Evolutionary conservation across 2,797 vertebrate genomes (phyloP), one percentile per base, ranked within the genome.

Genomic region (Poecile montanus): DNA sequence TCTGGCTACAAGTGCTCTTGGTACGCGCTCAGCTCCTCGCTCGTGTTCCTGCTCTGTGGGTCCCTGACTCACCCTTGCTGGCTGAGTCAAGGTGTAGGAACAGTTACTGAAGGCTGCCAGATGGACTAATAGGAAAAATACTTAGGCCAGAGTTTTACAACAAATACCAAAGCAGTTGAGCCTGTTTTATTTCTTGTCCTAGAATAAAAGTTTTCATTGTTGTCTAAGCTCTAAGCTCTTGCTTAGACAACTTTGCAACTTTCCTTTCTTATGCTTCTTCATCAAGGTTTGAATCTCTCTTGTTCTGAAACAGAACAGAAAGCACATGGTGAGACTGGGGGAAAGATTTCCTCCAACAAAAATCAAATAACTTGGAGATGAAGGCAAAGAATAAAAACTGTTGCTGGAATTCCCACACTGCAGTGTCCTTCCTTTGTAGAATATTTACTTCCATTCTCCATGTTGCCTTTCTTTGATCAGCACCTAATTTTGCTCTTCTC

Each of bases 81-180:
- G 88, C 91, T 85, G 84, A 91, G 48, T 47, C 85, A 63, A 79
- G 71, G 68, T 40, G 67, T 56, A 75, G 76, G 80, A 89, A 78
- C 12, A 11, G 72, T 36, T 61, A 13, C 34, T 42, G 40, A 70
- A 70, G 44, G 34, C 48, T 89, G 65, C 70, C 84, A 92, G 76
- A 68, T 85, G 67, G 72, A 72, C 57, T 80, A 83, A 62, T 20
- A 70, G 78, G 61, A 85, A 85, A 86, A 94, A 66, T 34, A 62
- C 48, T 74, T 58, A 40, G 38, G 44, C 63, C 75, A 75, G 62
- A 60, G 19, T 85, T 93, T 75, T 94, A 83, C 57, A 91, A 44
- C 36, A 77, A 85, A 94, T 8, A 32, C 34, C 67, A 85, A 79
- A 82, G 36, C 20, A 40, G 16, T 58, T 62, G 42, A 83, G 47